These are phyloP conservation scores for Bembecia ichneumoniformis DNA, from an alignment of 2,888 invertebrate genomes.

Conservation along the genomic window DNA sequence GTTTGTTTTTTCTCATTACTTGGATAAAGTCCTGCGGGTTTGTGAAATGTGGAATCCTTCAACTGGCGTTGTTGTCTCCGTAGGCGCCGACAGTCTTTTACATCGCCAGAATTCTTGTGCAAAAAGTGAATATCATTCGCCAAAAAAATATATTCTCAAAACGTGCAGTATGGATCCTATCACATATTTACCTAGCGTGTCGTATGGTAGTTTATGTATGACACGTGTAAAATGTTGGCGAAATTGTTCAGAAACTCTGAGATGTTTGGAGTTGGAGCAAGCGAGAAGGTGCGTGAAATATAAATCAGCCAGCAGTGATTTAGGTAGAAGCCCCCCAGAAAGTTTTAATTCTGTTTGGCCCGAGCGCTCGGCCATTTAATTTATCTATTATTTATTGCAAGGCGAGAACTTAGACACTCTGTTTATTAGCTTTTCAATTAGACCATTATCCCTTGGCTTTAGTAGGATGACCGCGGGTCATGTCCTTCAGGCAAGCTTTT, in stretches of 20 bases:
- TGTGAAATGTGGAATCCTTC: no score
- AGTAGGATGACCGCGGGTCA: background rate
- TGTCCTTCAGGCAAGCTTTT: background rate
- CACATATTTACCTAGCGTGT: no score
- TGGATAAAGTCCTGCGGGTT: no score
- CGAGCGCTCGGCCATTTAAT: constrained; percentile 44
- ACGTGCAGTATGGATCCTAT: no score
- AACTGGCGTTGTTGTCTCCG: no score
- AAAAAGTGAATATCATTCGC: no score
- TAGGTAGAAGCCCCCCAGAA: constrained; percentile 51
- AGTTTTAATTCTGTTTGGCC: constrained; percentile 61
- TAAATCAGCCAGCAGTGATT: constrained; percentile 60
- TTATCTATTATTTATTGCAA: constrained; percentile 59
- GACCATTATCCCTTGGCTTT: constrained; percentile 12
- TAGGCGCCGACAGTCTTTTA: no score
- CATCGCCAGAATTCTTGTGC: no score
- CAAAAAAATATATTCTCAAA: no score
- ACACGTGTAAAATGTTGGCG: background rate
- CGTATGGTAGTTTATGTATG: background rate
- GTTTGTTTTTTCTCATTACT: no score
- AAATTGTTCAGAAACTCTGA: background rate
- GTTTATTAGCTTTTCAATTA: constrained; percentile 55
- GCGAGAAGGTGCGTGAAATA: constrained; percentile 54
- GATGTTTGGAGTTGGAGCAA: background rate
- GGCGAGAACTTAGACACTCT: constrained; percentile 42